Conservation (phyloP, 2,888 invertebrate species). For the Cephonodes hylas region DNA sequence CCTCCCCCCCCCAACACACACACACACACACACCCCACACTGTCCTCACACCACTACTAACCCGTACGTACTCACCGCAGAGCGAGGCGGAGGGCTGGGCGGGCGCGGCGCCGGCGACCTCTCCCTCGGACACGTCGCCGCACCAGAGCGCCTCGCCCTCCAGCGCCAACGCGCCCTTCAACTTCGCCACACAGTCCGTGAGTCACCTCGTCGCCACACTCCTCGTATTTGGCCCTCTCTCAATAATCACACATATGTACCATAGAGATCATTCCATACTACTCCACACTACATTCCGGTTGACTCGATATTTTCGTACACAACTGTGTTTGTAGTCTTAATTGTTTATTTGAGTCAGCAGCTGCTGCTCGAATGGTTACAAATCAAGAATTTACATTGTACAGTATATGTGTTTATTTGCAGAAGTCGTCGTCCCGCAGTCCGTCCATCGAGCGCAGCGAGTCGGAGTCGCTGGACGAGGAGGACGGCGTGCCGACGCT, state of each 20-base stretch:
- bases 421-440: slow-evolving; percentile 60
- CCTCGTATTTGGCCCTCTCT: too few species aligned
- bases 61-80: background rate
- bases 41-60: background rate
- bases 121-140: slow-evolving; percentile 42
- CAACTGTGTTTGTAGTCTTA: too few species aligned
- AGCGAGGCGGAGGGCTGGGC: background rate
- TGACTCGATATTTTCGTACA: too few species aligned
- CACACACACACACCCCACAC: background rate
- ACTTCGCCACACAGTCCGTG: slow-evolving; percentile 32
- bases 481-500: slow-evolving; percentile 46
- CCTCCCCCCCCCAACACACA: background rate
- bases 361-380: too few species aligned
- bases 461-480: slow-evolving; percentile 32
- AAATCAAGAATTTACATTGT: too few species aligned
- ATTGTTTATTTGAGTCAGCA: too few species aligned
- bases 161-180: slow-evolving; percentile 32
- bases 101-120: slow-evolving; percentile 23
- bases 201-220: too few species aligned
- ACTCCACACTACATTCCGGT: too few species aligned
- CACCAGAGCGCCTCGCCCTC: slow-evolving; percentile 52
- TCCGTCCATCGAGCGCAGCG: slow-evolving; percentile 59
- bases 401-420: too few species aligned
- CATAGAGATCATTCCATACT: too few species aligned
- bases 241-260: too few species aligned